These are phyloP conservation scores for Cnemophilus loriae DNA, from an alignment of 2,113 vertebrate genomes.

Conservation along the genomic window DNA sequence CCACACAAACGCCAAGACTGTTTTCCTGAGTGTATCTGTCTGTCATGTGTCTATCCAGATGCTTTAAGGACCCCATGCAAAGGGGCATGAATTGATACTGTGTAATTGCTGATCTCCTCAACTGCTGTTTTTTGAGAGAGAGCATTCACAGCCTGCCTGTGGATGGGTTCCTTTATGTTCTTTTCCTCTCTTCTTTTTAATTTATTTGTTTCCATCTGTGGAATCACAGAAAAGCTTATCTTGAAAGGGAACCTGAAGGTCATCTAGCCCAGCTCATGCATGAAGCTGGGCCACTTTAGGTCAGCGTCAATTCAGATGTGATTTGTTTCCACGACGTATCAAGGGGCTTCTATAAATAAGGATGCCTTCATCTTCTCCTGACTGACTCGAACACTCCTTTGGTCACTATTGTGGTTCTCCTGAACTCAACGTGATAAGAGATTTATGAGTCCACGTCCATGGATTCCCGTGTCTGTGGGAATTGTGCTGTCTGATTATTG, in stretches of 20 bases:
- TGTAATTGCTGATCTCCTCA: not conserved
- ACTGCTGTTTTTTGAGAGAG: not conserved
- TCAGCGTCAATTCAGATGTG: not conserved
- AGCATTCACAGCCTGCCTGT: not conserved
- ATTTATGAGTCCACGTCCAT: not conserved
- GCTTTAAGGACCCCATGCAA: not conserved
- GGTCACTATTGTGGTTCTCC: fast-evolving
- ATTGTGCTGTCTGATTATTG: not conserved
- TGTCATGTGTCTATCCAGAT: not conserved
- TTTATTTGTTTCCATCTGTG: not conserved
- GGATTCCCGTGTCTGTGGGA: not conserved
- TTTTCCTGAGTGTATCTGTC: not conserved
- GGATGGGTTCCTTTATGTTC: not conserved
- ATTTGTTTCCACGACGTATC: not conserved
- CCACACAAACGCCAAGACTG: not conserved
- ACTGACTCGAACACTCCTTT: not conserved
- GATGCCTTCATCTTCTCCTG: not conserved
- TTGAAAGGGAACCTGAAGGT: not conserved
- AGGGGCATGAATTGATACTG: not conserved
- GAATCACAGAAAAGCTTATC: not conserved
- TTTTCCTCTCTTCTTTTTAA: not conserved
- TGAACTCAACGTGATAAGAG: not conserved
- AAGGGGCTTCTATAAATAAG: not conserved
- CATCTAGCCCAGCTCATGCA: not conserved
- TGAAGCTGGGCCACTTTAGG: not conserved